Conservation (phyloP, 2,888 invertebrate genomes). For the Hirtodrosophila confusa region DNA sequence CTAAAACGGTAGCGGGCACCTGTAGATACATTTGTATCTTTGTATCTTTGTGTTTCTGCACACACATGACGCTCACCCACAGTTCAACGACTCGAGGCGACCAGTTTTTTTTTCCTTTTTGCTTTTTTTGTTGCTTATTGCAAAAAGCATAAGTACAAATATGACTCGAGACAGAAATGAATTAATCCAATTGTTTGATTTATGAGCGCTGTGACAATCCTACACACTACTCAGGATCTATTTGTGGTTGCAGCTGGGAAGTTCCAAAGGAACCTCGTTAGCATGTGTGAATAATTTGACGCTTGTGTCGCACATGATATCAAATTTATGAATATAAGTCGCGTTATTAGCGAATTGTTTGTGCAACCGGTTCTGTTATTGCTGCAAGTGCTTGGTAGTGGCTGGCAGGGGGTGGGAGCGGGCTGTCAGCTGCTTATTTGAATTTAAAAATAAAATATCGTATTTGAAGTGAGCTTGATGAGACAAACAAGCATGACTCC, state of each 20-base stretch:
- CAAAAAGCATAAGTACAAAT: slow-evolving; percentile 30
- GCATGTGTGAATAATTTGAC: slow-evolving; percentile 17
- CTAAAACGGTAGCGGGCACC: slow-evolving; percentile 50
- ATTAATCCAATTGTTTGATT: slow-evolving; percentile 50
- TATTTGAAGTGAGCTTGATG: slow-evolving; percentile 28
- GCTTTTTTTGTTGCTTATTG: slow-evolving; percentile 4
- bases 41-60: slow-evolving; percentile 50
- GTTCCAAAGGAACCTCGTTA: slow-evolving; percentile 12
- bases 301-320: slow-evolving; percentile 23
- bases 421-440: slow-evolving; percentile 32
- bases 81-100: slow-evolving; percentile 62
- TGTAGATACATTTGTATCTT: slow-evolving; percentile 68
- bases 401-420: background rate
- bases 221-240: slow-evolving; percentile 26
- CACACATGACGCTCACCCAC: background rate
- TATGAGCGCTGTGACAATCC: slow-evolving; percentile 34
- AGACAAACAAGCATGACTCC: background rate
- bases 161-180: slow-evolving; percentile 25
- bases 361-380: slow-evolving; percentile 54
- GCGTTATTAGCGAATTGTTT: slow-evolving; percentile 51
- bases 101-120: slow-evolving; percentile 22
- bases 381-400: background rate
- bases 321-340: slow-evolving; percentile 45
- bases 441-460: slow-evolving; percentile 2
- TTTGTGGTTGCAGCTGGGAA: slow-evolving; percentile 11